Evolutionary conservation across 2,888 invertebrate genomes (phyloP).

Genomic region (Lasioglossum malachurum): DNA sequence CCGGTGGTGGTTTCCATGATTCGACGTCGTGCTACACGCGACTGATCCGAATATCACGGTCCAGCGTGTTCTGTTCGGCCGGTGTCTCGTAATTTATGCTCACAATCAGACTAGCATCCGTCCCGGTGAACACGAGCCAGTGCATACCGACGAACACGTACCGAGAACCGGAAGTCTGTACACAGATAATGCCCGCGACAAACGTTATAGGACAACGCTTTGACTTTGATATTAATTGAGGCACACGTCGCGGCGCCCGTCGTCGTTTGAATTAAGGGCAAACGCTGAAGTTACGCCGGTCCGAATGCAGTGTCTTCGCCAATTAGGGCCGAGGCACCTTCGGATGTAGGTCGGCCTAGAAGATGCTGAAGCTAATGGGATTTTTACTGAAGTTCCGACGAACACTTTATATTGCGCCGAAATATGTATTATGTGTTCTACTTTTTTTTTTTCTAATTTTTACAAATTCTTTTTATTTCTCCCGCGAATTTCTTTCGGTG

Average conservation of each 20-base stretch:
- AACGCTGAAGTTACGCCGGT: neutral
- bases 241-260: neutral
- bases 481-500: too few relatives aligned
- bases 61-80: conserved; percentile 47
- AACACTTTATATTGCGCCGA: neutral
- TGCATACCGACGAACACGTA: conserved; percentile 26
- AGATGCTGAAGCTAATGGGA: neutral
- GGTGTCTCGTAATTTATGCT: conserved; percentile 65
- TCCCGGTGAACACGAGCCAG: conserved; percentile 28
- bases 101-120: conserved; percentile 56
- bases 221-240: conserved; percentile 42
- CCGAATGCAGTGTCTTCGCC: neutral
- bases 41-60: conserved; percentile 56
- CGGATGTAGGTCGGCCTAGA: neutral
- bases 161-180: conserved; percentile 21
- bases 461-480: too few relatives aligned
- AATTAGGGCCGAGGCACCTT: neutral
- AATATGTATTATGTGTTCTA: neutral
- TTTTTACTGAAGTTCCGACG: neutral
- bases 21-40: conserved; percentile 39
- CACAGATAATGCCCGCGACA: conserved; percentile 23
- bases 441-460: too few relatives aligned
- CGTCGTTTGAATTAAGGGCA: neutral
- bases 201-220: conserved; percentile 23
- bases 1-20: conserved; percentile 16